These are phyloP conservation scores for Sylvilagus bachmani DNA, from an alignment of 2,113 vertebrate species.

Conservation along the genomic window DNA sequence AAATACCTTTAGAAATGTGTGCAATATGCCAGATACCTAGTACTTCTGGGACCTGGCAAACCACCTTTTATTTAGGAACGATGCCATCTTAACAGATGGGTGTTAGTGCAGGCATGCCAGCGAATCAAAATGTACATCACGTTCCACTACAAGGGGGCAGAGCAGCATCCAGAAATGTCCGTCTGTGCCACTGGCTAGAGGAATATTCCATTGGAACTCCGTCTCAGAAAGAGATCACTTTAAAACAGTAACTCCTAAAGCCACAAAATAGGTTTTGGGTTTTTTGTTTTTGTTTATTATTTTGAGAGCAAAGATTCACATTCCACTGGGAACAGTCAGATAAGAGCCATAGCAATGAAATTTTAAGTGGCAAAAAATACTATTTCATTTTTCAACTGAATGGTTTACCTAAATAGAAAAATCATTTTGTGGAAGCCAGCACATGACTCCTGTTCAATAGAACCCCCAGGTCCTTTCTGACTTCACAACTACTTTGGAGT, in stretches of 20 bases:
- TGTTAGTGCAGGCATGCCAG: slow-evolving; percentile 85
- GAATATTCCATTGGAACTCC: slow-evolving; percentile 78
- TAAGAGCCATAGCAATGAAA: background rate
- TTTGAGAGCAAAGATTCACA: background rate
- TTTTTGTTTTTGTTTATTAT: background rate
- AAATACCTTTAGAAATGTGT: slow-evolving; percentile 78
- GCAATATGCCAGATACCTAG: slow-evolving; percentile 83
- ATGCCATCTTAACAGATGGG: slow-evolving; percentile 88
- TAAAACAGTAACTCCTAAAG: slow-evolving; percentile 29
- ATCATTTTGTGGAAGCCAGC: slow-evolving; percentile 59
- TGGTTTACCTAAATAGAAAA: slow-evolving; percentile 76
- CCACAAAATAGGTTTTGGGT: background rate
- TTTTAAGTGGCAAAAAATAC: slow-evolving; percentile 68
- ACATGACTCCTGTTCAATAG: slow-evolving; percentile 81
- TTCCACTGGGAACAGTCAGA: background rate
- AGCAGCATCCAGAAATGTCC: slow-evolving; percentile 83
- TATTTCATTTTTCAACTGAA: slow-evolving; percentile 67
- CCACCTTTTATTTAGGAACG: slow-evolving; percentile 80
- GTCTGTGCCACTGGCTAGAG: slow-evolving; percentile 85
- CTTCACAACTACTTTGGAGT: slow-evolving; percentile 58
- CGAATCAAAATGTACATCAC: slow-evolving; percentile 88
- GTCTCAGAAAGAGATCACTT: slow-evolving; percentile 36
- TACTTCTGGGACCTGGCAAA: slow-evolving; percentile 79
- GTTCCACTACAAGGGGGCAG: slow-evolving; percentile 87
- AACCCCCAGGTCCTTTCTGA: slow-evolving; percentile 69